Evolutionary conservation across 2,888 invertebrate genomes (phyloP).

Genomic region (Harpalus rufipes): DNA sequence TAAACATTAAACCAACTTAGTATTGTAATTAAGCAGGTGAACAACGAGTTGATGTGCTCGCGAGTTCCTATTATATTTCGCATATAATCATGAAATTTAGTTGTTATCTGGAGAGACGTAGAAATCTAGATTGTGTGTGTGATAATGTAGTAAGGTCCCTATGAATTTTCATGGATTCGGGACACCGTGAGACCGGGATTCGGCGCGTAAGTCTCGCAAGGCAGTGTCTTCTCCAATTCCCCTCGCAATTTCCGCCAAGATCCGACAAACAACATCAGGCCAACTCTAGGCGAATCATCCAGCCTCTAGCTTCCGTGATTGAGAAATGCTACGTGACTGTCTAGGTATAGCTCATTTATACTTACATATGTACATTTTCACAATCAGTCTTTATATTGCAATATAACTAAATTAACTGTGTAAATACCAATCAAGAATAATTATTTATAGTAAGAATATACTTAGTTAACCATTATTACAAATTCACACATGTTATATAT

Average conservation of each 20-base stretch:
- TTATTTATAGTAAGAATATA: too few relatives aligned
- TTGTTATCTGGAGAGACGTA: conserved; percentile 61
- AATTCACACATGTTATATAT: too few relatives aligned
- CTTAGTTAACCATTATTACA: too few relatives aligned
- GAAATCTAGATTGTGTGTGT: conserved; percentile 55
- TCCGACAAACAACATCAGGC: conserved; percentile 58
- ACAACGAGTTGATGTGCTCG: conserved; percentile 46
- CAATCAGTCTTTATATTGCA: background rate
- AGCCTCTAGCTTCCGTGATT: conserved; percentile 12
- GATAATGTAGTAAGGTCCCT: conserved; percentile 56
- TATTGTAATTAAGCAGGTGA: conserved; percentile 64
- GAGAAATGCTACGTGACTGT: background rate
- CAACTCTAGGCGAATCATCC: background rate
- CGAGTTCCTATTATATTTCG: conserved; percentile 61
- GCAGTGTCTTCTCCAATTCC: conserved; percentile 62
- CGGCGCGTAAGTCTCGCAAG: conserved; percentile 55
- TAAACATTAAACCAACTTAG: conserved; percentile 63
- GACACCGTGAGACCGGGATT: conserved; percentile 42
- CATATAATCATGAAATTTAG: conserved; percentile 65
- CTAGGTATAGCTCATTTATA: background rate
- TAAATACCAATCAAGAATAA: background rate
- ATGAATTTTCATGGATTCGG: conserved; percentile 63
- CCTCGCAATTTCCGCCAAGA: conserved; percentile 63
- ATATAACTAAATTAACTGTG: background rate
- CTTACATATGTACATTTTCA: background rate